A percentile compares a stretch with the other conserved stretches of the same genome.
These are phyloP conservation scores for Leptopilina syphax DNA, from an alignment of 2,888 invertebrate species.

Conservation along the genomic window DNA sequence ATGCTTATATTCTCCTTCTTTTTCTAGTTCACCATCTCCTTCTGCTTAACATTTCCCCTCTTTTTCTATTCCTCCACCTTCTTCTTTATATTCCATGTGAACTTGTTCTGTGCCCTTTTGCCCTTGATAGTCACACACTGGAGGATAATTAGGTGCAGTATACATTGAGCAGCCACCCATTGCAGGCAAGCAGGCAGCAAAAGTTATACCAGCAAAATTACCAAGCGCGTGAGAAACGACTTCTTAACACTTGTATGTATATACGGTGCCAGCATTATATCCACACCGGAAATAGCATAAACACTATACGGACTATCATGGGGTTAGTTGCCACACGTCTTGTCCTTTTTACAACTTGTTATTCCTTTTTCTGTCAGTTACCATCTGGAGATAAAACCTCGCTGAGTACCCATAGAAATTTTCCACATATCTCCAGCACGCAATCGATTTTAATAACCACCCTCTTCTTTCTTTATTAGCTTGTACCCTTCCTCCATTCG, in stretches of 20 bases:
- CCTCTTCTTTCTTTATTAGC: constrained; percentile 35
- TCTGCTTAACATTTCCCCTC: too few species aligned
- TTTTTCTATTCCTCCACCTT: too few species aligned
- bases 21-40: too few species aligned
- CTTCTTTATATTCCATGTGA: constrained; percentile 39
- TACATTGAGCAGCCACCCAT: constrained; percentile 27
- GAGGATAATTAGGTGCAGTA: constrained; percentile 17
- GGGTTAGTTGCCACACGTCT: constrained; percentile 20
- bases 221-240: constrained; percentile 49
- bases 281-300: constrained; percentile 45
- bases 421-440: constrained; percentile 60
- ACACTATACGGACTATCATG: not conserved
- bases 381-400: constrained; percentile 22
- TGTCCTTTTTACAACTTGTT: constrained; percentile 30
- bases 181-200: not conserved
- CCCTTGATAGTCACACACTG: constrained; percentile 26
- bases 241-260: constrained; percentile 18
- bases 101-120: constrained; percentile 35
- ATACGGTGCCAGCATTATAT: constrained; percentile 22
- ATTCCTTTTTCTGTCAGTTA: constrained; percentile 18
- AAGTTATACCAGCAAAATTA: constrained; percentile 47
- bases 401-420: constrained; percentile 43
- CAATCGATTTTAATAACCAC: constrained; percentile 59
- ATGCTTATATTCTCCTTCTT: not conserved
- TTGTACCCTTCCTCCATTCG: not conserved